Percentiles rank a stretch among this genome's conserved stretches.
Conservation (phyloP, 2,888 invertebrate genomes). For the Ophion ventricosus region DNA sequence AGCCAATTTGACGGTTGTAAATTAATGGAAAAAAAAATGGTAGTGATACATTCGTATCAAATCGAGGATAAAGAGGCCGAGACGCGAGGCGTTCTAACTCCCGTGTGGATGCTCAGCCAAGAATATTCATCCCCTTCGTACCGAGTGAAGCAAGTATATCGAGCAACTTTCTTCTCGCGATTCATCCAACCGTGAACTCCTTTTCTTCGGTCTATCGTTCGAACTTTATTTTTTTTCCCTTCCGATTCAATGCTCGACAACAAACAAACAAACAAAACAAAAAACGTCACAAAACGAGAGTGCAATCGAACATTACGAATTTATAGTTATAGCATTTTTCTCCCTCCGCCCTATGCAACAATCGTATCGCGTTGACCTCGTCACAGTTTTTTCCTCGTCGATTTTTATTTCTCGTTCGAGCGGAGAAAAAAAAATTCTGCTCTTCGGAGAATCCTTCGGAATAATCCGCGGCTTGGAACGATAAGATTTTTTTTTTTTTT, state of each 20-base stretch:
- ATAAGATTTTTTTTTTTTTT: background rate
- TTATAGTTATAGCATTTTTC: background rate
- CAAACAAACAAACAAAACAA: background rate
- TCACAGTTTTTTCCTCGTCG: background rate
- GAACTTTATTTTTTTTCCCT: background rate
- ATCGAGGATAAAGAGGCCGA: constrained; percentile 17
- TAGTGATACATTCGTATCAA: constrained; percentile 44
- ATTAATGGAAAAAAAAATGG: background rate
- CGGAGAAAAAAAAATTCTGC: background rate
- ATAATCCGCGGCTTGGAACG: background rate
- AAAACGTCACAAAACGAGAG: background rate
- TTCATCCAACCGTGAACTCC: background rate
- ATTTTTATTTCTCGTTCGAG: background rate
- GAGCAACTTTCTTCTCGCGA: background rate
- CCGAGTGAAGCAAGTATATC: constrained; percentile 56
- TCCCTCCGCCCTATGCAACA: background rate
- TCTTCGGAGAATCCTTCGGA: background rate
- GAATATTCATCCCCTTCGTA: constrained; percentile 42
- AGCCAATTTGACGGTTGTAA: background rate
- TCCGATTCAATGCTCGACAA: background rate
- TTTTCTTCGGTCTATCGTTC: background rate
- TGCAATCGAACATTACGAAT: background rate
- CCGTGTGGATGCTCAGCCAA: constrained; percentile 45
- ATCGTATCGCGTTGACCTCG: background rate
- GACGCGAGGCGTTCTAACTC: constrained; percentile 2